phyloP scores from a whole-genome alignment of 2,888 invertebrate species.

The Trileptium ribeirensis region DNA sequence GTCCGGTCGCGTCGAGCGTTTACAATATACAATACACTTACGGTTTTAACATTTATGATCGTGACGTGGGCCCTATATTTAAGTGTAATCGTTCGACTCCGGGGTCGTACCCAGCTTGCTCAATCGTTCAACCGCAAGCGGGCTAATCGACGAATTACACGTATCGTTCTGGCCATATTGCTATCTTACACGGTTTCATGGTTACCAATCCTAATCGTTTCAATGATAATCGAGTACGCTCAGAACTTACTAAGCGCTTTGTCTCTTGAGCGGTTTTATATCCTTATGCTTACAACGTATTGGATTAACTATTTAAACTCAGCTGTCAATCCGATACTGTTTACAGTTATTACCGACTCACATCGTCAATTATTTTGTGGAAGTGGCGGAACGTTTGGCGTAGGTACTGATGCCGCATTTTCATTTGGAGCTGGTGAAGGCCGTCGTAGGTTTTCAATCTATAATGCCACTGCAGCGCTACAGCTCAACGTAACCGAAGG shows the following conservation, averaged over 20 bases:
- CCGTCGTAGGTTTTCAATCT: too few species aligned
- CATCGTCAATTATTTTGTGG: too few species aligned
- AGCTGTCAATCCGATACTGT: conserved; percentile 11
- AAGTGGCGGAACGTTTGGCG: too few species aligned
- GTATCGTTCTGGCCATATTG: not conserved
- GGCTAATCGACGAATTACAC: not conserved
- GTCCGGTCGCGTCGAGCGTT: not conserved
- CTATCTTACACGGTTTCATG: not conserved
- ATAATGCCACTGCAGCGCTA: too few species aligned
- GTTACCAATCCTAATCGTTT: not conserved
- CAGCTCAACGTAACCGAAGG: too few species aligned
- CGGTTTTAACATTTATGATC: not conserved
- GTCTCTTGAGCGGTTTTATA: not conserved
- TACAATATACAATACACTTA: not conserved
- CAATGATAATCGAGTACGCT: not conserved
- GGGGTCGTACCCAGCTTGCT: not conserved
- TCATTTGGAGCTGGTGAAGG: too few species aligned
- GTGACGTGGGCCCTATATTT: conserved; percentile 4
- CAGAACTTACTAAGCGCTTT: not conserved
- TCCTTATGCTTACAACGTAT: not conserved
- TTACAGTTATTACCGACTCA: not conserved
- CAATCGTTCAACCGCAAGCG: not conserved
- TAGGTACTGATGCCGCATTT: too few species aligned
- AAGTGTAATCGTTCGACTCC: not conserved
- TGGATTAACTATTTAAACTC: conserved; percentile 4